Base-by-base conservation (phyloP, 2,113 vertebrate genomes). In the Corapipo altera region DNA sequence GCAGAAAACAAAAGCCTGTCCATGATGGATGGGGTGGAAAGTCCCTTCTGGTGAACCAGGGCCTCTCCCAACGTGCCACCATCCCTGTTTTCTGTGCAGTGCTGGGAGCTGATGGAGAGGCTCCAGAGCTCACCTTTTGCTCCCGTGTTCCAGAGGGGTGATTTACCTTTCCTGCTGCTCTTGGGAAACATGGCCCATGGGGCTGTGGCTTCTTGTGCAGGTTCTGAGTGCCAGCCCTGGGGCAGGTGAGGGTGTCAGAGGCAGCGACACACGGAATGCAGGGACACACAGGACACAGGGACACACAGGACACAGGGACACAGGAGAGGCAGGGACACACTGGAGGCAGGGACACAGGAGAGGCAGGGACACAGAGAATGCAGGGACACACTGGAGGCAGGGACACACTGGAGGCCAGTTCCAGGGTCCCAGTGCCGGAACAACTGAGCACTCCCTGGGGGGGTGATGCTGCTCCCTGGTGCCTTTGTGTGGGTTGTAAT, bases 21-120 rank as follows among this genome's bases (percentile, higher is more conserved):
- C 4, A 0, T 91, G 93, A 95, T 92, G 77, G 87, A 89, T 88
- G 61, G 30, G 43, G 30, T 72, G 70, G 81, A 52, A 91, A 78
- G 77, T 75, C 74, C 70, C 66, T 83, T 43, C 73, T 81, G 73
- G 61, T 84, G 51, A 43, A 8, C 4, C 65, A 69, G 30, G 3
- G 1, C 48, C n/a, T 71, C 43, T 39, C 30, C 64, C 62, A 62
- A 5, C 0, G 0, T 43, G 21, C 27, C 10, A 1, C 67, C 6
- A 1, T 61, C 71, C 39, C n/a, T 13, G 27, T 75, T 23, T 79
- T 32, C 76, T 5, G 4, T 37, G 75, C 1, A 61, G 51, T 58
- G 43, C n/a, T 73, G 67, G 73, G 76, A 76, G 91, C 32, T 44
- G 59, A 4, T 8, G 24, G 57, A 48, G 20, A 14, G 65, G 51